A percentile compares a stretch with the other conserved stretches of the same genome.
phyloP scores from a whole-genome alignment of 2,888 invertebrate species.

The Rhingia rostrata region DNA sequence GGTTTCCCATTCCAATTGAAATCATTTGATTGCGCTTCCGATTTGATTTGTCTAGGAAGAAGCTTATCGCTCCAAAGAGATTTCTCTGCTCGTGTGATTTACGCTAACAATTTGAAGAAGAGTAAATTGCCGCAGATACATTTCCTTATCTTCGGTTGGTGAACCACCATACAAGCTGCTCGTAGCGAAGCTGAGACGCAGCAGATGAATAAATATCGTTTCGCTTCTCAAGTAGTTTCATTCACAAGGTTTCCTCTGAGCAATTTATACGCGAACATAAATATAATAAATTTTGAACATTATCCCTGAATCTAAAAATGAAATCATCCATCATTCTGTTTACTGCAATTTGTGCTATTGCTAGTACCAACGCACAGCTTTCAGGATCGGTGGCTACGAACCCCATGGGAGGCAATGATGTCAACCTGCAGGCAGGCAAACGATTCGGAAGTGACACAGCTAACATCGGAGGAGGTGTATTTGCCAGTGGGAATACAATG shows the following conservation, averaged over 20 bases:
- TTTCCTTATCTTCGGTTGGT: conserved; percentile 24
- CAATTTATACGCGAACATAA: not conserved
- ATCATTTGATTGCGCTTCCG: too few relatives aligned
- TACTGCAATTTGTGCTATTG: conserved; percentile 9
- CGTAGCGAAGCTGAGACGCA: not conserved
- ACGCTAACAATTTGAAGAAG: not conserved
- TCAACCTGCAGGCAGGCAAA: conserved; percentile 66
- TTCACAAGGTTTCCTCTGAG: conserved; percentile 2
- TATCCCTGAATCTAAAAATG: conserved; percentile 5
- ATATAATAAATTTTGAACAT: not conserved
- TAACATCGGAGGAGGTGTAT: conserved; percentile 77
- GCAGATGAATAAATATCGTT: conserved; percentile 4
- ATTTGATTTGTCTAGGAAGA: too few relatives aligned
- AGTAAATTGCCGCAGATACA: not conserved
- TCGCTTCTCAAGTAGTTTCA: not conserved
- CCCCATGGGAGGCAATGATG: conserved; percentile 76
- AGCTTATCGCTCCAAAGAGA: not conserved
- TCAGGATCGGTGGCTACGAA: conserved; percentile 75
- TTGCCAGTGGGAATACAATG: conserved; percentile 76
- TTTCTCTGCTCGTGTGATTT: not conserved
- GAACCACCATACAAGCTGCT: not conserved
- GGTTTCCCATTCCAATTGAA: too few relatives aligned
- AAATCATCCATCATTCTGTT: conserved; percentile 9
- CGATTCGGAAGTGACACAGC: conserved; percentile 75
- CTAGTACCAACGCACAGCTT: conserved; percentile 43